Percentiles rank a stretch among this genome's conserved stretches.
These are phyloP conservation scores for Formica exsecta DNA, from an alignment of 1,140 invertebrate species.

Conservation along the genomic window DNA sequence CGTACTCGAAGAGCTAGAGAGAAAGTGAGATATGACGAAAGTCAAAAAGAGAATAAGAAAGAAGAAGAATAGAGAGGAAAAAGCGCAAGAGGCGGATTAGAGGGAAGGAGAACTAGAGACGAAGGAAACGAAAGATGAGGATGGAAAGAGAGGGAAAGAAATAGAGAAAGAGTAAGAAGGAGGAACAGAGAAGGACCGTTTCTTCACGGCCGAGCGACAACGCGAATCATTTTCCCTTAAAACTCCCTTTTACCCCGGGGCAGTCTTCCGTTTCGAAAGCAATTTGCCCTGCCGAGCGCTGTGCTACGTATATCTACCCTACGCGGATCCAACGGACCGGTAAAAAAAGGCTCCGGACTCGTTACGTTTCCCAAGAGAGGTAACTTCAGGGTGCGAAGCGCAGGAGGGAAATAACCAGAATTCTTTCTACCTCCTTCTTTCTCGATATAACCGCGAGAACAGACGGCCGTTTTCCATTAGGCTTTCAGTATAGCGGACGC, in stretches of 20 bases:
- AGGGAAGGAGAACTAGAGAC: neutral
- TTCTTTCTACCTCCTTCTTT: slow-evolving; percentile 35
- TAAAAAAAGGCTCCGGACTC: slow-evolving; percentile 69
- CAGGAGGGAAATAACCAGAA: slow-evolving; percentile 62
- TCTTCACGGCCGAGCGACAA: slow-evolving; percentile 72
- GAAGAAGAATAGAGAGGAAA: slow-evolving; percentile 4
- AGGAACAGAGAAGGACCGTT: slow-evolving; percentile 41
- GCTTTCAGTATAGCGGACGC: slow-evolving; percentile 10
- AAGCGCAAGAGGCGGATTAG: neutral
- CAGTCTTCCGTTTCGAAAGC: slow-evolving; percentile 74
- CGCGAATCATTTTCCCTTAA: slow-evolving; percentile 74
- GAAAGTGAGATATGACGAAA: slow-evolving; percentile 54
- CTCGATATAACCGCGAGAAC: slow-evolving; percentile 27
- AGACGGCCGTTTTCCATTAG: slow-evolving; percentile 61
- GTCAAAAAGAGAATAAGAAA: slow-evolving; percentile 53
- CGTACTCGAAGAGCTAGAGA: slow-evolving; percentile 30
- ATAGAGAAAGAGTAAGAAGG: neutral
- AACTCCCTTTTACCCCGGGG: slow-evolving; percentile 68
- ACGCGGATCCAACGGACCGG: slow-evolving; percentile 63
- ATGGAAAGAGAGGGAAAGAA: neutral
- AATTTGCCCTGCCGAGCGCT: slow-evolving; percentile 67
- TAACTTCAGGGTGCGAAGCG: slow-evolving; percentile 67
- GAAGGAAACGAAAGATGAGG: slow-evolving; percentile 30
- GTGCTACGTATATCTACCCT: slow-evolving; percentile 64
- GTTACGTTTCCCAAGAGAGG: slow-evolving; percentile 67